A percentile compares a stretch with the other conserved stretches of the same genome.
Evolutionary conservation across 2,888 invertebrate genomes (phyloP).

Genomic region (Melanostoma mellinum): DNA sequence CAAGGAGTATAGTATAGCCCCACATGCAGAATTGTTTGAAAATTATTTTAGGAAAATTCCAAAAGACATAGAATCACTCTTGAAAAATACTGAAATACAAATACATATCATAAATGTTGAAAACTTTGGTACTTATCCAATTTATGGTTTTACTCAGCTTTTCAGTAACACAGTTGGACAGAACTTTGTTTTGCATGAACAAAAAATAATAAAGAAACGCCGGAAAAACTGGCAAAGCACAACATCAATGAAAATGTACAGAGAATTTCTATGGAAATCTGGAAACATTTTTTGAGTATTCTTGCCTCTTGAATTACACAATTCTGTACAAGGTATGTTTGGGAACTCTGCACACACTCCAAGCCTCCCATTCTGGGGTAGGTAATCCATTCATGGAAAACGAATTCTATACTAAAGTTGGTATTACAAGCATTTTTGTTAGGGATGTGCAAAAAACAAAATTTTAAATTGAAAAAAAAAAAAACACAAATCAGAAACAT

Average conservation of each 20-base stretch:
- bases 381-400: constrained; percentile 68
- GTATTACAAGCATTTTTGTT: constrained; percentile 43
- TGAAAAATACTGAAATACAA: constrained; percentile 63
- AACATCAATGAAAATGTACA: constrained; percentile 57
- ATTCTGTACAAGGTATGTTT: constrained; percentile 47
- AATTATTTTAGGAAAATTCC: constrained; percentile 29
- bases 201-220: constrained; percentile 6
- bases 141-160: constrained; percentile 17
- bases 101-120: constrained; percentile 64
- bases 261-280: constrained; percentile 54
- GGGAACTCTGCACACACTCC: constrained; percentile 23
- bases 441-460: constrained; percentile 35
- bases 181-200: constrained; percentile 48
- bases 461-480: constrained; percentile 29
- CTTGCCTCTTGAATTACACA: constrained; percentile 55
- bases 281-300: constrained; percentile 59
- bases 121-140: constrained; percentile 55
- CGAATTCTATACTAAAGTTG: constrained; percentile 54
- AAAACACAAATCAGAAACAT: constrained; percentile 43
- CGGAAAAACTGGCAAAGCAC: constrained; percentile 32
- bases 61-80: constrained; percentile 45
- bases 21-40: constrained; percentile 31
- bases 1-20: constrained; percentile 13
- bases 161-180: constrained; percentile 54
- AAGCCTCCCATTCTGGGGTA: neutral